phyloP scores from a whole-genome alignment of 1,140 invertebrate species.

The Psix sp. region DNA sequence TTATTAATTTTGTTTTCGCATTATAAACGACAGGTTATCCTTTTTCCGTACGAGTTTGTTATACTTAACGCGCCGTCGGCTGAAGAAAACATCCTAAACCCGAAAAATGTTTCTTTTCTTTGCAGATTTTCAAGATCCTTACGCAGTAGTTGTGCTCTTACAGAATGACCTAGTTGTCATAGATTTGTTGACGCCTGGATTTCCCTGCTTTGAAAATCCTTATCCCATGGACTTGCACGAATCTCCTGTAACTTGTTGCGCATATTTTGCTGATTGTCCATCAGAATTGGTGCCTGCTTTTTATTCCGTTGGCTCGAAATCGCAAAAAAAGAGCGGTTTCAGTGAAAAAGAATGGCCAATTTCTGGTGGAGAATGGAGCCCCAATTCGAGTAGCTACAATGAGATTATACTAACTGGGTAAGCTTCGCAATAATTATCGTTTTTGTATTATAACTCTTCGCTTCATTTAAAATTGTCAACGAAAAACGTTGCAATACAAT shows the following conservation, averaged over 20 bases:
- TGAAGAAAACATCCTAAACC: conserved; percentile 36
- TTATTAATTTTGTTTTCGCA: too few relatives aligned
- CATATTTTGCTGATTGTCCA: conserved; percentile 97
- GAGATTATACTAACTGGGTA: conserved; percentile 98
- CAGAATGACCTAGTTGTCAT: conserved; percentile 99
- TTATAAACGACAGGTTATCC: too few relatives aligned
- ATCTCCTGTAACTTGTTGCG: conserved; percentile 96
- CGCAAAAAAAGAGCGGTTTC: conserved; percentile 88
- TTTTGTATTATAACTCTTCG: conserved; percentile 9
- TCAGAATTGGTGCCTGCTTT: conserved; percentile 96
- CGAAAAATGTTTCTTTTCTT: conserved; percentile 60
- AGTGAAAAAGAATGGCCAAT: conserved; percentile 98
- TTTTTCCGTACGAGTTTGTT: not conserved
- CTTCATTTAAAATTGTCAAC: not conserved
- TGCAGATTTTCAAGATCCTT: conserved; percentile 96
- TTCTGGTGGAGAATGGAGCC: conserved; percentile 95
- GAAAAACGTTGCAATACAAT: too few relatives aligned
- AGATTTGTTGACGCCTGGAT: conserved; percentile 94
- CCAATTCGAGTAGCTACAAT: conserved; percentile 94
- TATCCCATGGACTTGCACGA: conserved; percentile 99
- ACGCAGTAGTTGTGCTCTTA: conserved; percentile 96
- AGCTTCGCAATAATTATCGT: conserved; percentile 60
- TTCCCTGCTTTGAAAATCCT: conserved; percentile 99
- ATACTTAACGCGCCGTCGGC: conserved; percentile 1
- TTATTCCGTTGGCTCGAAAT: conserved; percentile 90